Percentiles rank a stretch among this genome's conserved stretches.
These are phyloP conservation scores for Noctua fimbriata DNA, from an alignment of 2,888 invertebrate genomes.

Conservation along the genomic window DNA sequence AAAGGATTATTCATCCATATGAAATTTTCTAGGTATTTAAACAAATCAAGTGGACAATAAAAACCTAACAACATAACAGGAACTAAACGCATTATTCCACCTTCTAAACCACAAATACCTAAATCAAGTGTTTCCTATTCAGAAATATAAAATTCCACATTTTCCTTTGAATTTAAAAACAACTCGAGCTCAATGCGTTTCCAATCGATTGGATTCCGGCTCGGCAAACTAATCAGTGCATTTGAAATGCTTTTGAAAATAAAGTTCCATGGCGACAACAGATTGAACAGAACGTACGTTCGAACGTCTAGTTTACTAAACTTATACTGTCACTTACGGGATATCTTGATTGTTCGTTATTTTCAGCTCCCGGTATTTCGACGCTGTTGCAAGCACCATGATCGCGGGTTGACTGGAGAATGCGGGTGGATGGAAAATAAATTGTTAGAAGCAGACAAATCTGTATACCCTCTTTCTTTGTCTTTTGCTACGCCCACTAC, in stretches of 20 bases:
- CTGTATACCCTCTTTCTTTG: no score
- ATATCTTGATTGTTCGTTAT: no score
- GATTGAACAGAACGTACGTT: neutral
- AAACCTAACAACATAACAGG: neutral
- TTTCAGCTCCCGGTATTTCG: no score
- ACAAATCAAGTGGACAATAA: neutral
- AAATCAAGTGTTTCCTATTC: no score
- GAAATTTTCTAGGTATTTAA: neutral
- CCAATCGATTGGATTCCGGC: conserved; percentile 42
- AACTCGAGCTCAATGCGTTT: conserved; percentile 39
- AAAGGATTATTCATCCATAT: neutral
- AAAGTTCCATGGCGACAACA: neutral
- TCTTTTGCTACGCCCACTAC: no score
- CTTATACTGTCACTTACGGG: no score
- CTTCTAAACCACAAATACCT: neutral
- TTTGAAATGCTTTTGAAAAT: conserved; percentile 28
- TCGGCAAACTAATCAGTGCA: conserved; percentile 36
- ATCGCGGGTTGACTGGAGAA: no score
- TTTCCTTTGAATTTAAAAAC: conserved; percentile 39
- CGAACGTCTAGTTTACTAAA: neutral
- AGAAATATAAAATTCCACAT: neutral
- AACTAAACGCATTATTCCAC: neutral
- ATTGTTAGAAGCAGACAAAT: no score
- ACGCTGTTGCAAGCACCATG: no score
- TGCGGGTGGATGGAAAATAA: no score